Percentiles rank a stretch among this genome's conserved stretches.
Conservation (phyloP, 1,140 invertebrate genomes). For the Atta texana region DNA sequence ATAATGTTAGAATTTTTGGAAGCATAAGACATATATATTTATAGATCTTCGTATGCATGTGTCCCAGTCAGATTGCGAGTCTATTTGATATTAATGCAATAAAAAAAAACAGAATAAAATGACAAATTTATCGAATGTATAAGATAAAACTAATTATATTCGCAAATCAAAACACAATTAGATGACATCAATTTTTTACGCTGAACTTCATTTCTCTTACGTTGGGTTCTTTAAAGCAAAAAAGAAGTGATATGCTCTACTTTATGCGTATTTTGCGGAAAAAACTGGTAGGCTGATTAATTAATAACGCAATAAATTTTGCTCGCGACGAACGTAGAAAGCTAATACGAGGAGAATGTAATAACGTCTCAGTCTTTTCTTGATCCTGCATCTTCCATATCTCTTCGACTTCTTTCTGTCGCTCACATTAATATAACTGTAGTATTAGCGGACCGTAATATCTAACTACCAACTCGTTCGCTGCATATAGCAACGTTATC, state of each 20-base stretch:
- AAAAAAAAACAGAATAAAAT: no score
- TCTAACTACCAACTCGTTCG: constrained; percentile 61
- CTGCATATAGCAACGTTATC: not conserved
- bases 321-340: not conserved
- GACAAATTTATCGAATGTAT: not conserved
- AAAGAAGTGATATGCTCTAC: not conserved
- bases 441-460: constrained; percentile 80
- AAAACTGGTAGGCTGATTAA: constrained; percentile 31
- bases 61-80: no score
- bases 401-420: constrained; percentile 52
- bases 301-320: constrained; percentile 46
- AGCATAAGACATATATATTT: no score
- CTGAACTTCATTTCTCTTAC: not conserved
- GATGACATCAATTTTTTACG: not conserved
- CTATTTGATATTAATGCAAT: no score
- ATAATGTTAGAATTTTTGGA: no score
- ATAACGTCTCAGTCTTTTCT: constrained; percentile 33
- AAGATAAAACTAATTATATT: not conserved
- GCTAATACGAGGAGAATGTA: constrained; percentile 20
- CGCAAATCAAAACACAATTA: not conserved
- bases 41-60: no score
- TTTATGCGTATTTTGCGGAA: constrained; percentile 2
- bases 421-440: constrained; percentile 83
- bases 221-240: not conserved
- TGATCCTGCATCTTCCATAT: constrained; percentile 30